Evolutionary conservation across 2,797 vertebrate genomes (phyloP).

Genomic region (Gouania willdenowi): DNA sequence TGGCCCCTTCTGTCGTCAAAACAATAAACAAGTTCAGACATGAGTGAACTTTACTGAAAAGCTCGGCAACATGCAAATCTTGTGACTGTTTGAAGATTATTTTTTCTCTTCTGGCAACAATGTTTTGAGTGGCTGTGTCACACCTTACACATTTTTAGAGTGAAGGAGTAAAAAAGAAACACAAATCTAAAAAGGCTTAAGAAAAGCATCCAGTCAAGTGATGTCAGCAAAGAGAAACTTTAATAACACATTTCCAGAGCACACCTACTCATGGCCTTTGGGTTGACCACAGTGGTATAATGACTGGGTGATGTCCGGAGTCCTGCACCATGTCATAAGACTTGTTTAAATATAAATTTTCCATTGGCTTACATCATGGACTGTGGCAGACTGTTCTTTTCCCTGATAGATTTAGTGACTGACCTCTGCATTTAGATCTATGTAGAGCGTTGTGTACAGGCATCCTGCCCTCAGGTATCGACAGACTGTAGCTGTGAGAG

Average conservation of each 20-base stretch:
- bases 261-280: too few species aligned
- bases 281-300: slow-evolving; percentile 3
- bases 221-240: too few species aligned
- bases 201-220: too few species aligned
- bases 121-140: not conserved
- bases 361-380: slow-evolving; percentile 31
- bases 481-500: slow-evolving; percentile 6
- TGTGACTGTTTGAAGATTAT: not conserved
- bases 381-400: slow-evolving; percentile 14
- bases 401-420: slow-evolving; percentile 7
- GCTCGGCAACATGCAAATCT: too few species aligned
- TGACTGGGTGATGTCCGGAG: not conserved
- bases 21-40: too few species aligned
- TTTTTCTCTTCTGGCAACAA: slow-evolving; percentile 8
- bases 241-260: too few species aligned
- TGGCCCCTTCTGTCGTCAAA: too few species aligned
- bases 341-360: slow-evolving; percentile 35
- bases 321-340: slow-evolving; percentile 5
- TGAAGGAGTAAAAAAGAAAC: too few species aligned
- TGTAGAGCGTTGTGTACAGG: slow-evolving; percentile 20
- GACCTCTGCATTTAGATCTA: slow-evolving; percentile 29
- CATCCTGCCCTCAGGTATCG: slow-evolving; percentile 10
- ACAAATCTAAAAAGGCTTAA: too few species aligned
- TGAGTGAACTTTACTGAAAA: too few species aligned
- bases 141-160: too few species aligned